Conservation (phyloP, 2,113 vertebrate species). For the Eidolon helvum region DNA sequence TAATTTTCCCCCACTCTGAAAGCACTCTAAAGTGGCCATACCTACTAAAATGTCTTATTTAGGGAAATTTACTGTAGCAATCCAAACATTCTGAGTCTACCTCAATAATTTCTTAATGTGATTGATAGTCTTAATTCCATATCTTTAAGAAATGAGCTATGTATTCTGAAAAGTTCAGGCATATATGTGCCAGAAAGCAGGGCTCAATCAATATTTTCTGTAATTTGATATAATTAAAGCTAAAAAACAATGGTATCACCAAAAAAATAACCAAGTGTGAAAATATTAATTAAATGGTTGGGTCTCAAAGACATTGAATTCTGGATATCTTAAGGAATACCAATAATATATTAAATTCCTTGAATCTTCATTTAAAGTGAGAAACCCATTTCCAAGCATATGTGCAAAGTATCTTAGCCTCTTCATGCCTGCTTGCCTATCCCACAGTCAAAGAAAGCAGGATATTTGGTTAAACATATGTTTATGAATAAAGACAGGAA, state of each 20-base stretch:
- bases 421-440: slow-evolving; percentile 51
- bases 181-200: neutral
- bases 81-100: neutral
- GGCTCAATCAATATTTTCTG: neutral
- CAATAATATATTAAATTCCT: slow-evolving; percentile 22
- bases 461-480: slow-evolving; percentile 63
- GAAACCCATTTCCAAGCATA: slow-evolving; percentile 41
- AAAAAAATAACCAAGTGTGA: neutral
- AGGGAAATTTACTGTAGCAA: neutral
- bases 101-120: neutral
- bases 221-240: neutral
- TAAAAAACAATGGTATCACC: neutral
- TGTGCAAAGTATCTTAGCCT: slow-evolving; percentile 51
- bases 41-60: neutral
- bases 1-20: neutral
- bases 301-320: neutral
- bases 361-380: slow-evolving; percentile 21
- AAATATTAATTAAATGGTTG: neutral
- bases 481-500: slow-evolving; percentile 58
- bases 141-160: neutral
- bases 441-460: slow-evolving; percentile 35
- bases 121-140: neutral
- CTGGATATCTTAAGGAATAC: slow-evolving; percentile 22
- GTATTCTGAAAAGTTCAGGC: neutral
- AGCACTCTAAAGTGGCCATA: neutral